Conservation (phyloP, 2,888 invertebrate genomes). For the Stictocephala bisonia region DNA sequence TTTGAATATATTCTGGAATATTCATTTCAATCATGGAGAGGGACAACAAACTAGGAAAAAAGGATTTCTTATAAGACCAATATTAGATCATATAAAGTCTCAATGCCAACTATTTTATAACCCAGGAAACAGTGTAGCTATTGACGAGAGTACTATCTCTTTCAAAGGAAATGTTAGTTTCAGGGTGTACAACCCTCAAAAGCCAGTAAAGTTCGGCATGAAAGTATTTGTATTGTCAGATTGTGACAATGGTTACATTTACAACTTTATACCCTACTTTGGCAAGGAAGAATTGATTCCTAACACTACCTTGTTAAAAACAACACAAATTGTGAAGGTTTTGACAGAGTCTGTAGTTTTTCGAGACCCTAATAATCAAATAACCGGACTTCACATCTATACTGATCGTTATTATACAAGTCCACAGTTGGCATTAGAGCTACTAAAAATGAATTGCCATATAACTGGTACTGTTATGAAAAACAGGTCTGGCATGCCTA, state of each 20-base stretch:
- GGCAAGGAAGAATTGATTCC: not conserved
- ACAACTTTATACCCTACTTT: slow-evolving; percentile 27
- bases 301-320: slow-evolving; percentile 21
- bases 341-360: slow-evolving; percentile 5
- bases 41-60: not conserved
- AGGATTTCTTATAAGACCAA: too few relatives aligned
- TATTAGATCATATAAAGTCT: too few relatives aligned
- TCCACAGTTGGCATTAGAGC: slow-evolving; percentile 26
- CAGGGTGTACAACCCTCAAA: slow-evolving; percentile 19
- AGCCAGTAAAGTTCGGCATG: slow-evolving; percentile 31
- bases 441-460: not conserved
- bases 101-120: slow-evolving; percentile 1
- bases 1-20: slow-evolving; percentile 15
- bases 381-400: not conserved
- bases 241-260: slow-evolving; percentile 35
- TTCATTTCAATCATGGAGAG: slow-evolving; percentile 2
- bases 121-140: not conserved
- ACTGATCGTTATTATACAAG: slow-evolving; percentile 28
- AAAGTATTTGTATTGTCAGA: slow-evolving; percentile 41
- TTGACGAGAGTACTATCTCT: slow-evolving; percentile 25
- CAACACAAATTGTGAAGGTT: slow-evolving; percentile 20
- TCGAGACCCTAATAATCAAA: not conserved
- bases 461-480: slow-evolving; percentile 18
- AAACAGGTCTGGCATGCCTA: not conserved
- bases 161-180: slow-evolving; percentile 19